Percentiles rank a stretch among this genome's conserved stretches.
Evolutionary conservation across 1,140 invertebrate genomes (phyloP).

Genomic region (Battus philenor): DNA sequence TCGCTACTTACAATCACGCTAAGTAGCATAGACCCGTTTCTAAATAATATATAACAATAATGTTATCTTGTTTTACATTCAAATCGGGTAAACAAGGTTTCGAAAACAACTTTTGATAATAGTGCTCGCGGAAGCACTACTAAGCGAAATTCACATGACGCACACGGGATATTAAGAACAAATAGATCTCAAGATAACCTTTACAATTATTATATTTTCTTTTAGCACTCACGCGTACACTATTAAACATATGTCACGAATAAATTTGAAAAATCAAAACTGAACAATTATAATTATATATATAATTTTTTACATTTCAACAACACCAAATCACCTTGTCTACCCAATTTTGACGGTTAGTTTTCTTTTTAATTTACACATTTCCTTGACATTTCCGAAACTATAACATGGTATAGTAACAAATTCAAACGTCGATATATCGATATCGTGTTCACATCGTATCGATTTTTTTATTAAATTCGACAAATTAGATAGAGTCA

Average conservation of each 20-base stretch:
- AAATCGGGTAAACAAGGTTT: conserved; percentile 21
- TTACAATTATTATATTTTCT: no score
- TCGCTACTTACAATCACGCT: conserved; percentile 26
- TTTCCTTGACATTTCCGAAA: conserved; percentile 24
- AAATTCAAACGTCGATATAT: conserved; percentile 26
- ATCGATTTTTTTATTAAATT: conserved; percentile 1
- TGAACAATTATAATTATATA: no score
- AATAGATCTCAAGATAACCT: no score
- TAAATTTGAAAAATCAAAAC: no score
- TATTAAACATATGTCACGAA: no score
- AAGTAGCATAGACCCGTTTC: conserved; percentile 40
- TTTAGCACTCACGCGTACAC: no score
- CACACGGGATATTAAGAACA: no score
- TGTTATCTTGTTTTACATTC: conserved; percentile 17
- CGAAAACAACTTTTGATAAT: no score
- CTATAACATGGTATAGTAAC: conserved; percentile 38
- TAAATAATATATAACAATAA: conserved; percentile 29
- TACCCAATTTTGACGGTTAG: not conserved
- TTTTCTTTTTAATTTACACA: conserved; percentile 1
- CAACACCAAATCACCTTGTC: not conserved
- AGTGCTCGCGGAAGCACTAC: no score
- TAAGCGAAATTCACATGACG: no score
- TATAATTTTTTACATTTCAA: not conserved
- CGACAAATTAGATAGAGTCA: no score
- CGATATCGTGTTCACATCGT: not conserved